Evolutionary conservation across 23 tunicate genomes (phyloP).

Genomic region (Halocynthia roretzi): DNA sequence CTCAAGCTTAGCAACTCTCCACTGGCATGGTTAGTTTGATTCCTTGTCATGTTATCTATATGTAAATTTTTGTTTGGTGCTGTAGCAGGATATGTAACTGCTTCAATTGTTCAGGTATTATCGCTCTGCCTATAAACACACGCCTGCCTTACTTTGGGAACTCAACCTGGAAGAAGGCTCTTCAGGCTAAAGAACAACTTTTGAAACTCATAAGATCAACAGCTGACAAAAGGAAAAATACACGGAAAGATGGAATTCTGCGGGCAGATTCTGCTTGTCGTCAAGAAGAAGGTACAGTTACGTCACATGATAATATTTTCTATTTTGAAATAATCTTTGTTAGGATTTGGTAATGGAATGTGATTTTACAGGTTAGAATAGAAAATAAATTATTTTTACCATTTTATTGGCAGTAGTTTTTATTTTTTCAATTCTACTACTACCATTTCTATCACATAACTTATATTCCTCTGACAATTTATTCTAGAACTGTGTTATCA

Average conservation of each 20-base stretch:
- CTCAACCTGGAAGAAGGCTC: conserved; percentile 39
- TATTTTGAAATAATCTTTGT: neutral
- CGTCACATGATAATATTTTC: neutral
- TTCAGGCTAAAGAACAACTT: conserved; percentile 58
- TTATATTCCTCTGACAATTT: too few relatives aligned
- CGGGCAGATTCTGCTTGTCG: too few relatives aligned
- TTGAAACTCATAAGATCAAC: conserved; percentile 25
- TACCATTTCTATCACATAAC: too few relatives aligned
- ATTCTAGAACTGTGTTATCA: too few relatives aligned
- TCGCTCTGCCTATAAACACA: conserved; percentile 44
- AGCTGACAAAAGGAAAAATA: neutral
- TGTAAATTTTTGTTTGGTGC: neutral
- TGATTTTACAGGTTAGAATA: too few relatives aligned
- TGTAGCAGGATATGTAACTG: too few relatives aligned
- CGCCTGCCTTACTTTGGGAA: conserved; percentile 48
- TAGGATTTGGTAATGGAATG: too few relatives aligned
- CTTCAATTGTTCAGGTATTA: conserved; percentile 34
- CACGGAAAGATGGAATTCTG: neutral
- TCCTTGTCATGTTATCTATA: neutral
- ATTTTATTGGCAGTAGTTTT: too few relatives aligned
- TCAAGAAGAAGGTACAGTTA: neutral
- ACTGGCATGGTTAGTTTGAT: conserved; percentile 67
- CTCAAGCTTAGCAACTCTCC: conserved; percentile 62
- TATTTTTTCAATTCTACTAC: too few relatives aligned
- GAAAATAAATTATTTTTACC: too few relatives aligned